A percentile compares a stretch with the other conserved stretches of the same genome.
Conservation (phyloP, 2,797 vertebrate species). For the Moxostoma hubbsi region DNA sequence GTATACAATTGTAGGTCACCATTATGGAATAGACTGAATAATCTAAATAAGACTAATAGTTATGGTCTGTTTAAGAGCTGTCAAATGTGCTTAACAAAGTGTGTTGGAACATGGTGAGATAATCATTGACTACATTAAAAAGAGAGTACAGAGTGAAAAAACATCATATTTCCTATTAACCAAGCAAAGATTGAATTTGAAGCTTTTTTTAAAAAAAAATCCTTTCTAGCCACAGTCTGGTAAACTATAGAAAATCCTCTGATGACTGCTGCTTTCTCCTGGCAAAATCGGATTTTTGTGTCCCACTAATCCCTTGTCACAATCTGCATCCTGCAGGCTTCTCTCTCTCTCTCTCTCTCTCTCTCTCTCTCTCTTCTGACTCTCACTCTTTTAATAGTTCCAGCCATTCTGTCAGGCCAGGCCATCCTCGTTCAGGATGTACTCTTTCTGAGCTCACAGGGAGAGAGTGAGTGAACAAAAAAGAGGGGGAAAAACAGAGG, state of each 20-base stretch:
- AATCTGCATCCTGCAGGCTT: slow-evolving; percentile 91
- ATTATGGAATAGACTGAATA: neutral
- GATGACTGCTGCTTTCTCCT: slow-evolving; percentile 85
- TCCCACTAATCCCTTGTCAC: slow-evolving; percentile 90
- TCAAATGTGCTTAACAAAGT: slow-evolving; percentile 16
- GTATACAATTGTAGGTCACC: neutral
- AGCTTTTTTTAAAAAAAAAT: slow-evolving; percentile 74
- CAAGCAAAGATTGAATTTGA: slow-evolving; percentile 76
- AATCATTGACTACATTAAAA: slow-evolving; percentile 52
- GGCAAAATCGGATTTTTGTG: slow-evolving; percentile 94
- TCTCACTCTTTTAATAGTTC: slow-evolving; percentile 64
- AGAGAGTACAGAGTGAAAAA: slow-evolving; percentile 36
- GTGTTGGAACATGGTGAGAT: slow-evolving; percentile 33
- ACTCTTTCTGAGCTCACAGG: slow-evolving; percentile 19
- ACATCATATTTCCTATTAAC: slow-evolving; percentile 72
- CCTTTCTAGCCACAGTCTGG: slow-evolving; percentile 78
- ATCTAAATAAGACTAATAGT: slow-evolving; percentile 3
- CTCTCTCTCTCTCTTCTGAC: slow-evolving; percentile 38
- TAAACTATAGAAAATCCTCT: slow-evolving; percentile 89
- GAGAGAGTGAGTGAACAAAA: slow-evolving; percentile 7
- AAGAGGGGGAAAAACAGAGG: slow-evolving; percentile 40
- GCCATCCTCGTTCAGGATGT: slow-evolving; percentile 66
- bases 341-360: slow-evolving; percentile 59
- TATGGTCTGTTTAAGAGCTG: slow-evolving; percentile 1
- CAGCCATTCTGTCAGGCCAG: slow-evolving; percentile 73